Conservation (phyloP, 2,797 vertebrate species). For the Falco columbarius region DNA sequence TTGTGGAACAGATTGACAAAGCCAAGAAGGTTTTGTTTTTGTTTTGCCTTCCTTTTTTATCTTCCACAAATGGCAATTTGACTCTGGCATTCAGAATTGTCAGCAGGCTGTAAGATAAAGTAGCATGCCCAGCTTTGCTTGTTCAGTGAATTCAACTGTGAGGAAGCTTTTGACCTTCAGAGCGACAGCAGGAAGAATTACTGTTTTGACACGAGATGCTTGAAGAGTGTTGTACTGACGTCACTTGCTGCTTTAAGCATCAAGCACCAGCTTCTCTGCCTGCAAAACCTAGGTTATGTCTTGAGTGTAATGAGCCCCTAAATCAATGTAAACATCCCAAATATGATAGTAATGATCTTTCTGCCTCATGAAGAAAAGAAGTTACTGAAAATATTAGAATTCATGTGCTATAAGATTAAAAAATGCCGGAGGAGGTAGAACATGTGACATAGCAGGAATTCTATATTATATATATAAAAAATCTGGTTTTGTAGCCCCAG, state of each 20-base stretch:
- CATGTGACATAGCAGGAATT: not conserved
- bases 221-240: not conserved
- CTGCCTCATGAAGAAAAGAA: not conserved
- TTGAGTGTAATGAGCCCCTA: not conserved
- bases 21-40: not conserved
- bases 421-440: not conserved
- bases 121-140: not conserved
- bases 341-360: not conserved
- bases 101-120: not conserved
- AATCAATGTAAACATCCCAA: not conserved
- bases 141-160: not conserved
- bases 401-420: not conserved
- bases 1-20: not conserved
- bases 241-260: not conserved
- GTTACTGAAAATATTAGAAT: not conserved
- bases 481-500: not conserved
- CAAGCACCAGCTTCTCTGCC: not conserved
- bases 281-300: not conserved
- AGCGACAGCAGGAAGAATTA: not conserved
- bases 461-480: not conserved
- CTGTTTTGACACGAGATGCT: not conserved
- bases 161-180: constrained; percentile 45
- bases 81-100: constrained; percentile 23
- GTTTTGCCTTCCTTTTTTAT: constrained; percentile 41
- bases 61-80: constrained; percentile 7